Conservation (phyloP, 2,113 vertebrate genomes). For the Tachysurus vachellii region DNA sequence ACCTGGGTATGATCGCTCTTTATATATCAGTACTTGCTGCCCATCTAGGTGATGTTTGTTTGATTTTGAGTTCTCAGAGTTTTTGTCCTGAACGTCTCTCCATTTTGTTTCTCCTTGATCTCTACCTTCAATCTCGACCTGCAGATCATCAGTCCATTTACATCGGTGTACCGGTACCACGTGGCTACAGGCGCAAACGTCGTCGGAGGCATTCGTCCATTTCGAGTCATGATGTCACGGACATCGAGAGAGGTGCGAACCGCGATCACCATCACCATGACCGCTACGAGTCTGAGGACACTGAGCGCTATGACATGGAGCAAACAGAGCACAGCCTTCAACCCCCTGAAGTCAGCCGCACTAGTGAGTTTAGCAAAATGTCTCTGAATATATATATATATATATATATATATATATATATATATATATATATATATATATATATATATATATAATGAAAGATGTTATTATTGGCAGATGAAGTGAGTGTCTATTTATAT, state of each 20-base stretch:
- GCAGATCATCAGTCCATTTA: slow-evolving; percentile 87
- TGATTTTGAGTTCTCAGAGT: neutral
- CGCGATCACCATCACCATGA: slow-evolving; percentile 69
- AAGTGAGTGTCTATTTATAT: neutral
- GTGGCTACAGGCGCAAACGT: slow-evolving; percentile 81
- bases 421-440: too few species aligned
- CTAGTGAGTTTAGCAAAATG: slow-evolving; percentile 76
- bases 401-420: too few species aligned
- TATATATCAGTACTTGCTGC: neutral
- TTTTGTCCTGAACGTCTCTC: neutral
- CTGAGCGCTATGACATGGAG: slow-evolving; percentile 66
- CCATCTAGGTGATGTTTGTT: neutral
- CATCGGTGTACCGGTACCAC: slow-evolving; percentile 85
- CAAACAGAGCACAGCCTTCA: slow-evolving; percentile 62
- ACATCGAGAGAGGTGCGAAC: slow-evolving; percentile 64
- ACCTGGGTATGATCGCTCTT: neutral
- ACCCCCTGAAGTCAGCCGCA: slow-evolving; percentile 77
- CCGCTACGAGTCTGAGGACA: slow-evolving; percentile 64
- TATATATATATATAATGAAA: too few species aligned
- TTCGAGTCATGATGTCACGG: slow-evolving; percentile 68
- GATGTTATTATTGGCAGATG: neutral
- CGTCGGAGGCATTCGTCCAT: slow-evolving; percentile 74
- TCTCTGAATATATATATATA: too few species aligned
- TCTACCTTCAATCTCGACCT: neutral
- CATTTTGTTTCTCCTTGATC: neutral